These are phyloP conservation scores for Lathronympha strigana DNA, from an alignment of 2,888 invertebrate genomes.

Conservation along the genomic window DNA sequence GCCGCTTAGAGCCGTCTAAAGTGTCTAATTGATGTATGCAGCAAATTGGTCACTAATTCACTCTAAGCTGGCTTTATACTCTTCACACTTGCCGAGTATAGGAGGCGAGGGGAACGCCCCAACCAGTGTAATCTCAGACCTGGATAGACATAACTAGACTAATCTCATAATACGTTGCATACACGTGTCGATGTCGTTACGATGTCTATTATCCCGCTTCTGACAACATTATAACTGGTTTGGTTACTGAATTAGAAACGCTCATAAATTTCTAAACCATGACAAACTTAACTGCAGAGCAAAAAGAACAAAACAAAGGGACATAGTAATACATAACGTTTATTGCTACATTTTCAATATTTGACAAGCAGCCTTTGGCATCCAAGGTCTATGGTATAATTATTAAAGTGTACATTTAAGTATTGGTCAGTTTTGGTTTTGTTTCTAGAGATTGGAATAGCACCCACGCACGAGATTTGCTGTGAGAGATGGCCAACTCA, in stretches of 20 bases:
- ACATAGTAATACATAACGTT: too few species aligned
- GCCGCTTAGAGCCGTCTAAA: slow-evolving; percentile 27
- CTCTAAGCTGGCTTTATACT: slow-evolving; percentile 21
- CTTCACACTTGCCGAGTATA: background rate
- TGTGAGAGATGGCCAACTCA: slow-evolving; percentile 20
- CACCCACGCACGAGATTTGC: slow-evolving; percentile 25
- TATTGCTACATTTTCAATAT: too few species aligned
- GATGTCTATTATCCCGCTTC: too few species aligned
- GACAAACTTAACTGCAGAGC: too few species aligned
- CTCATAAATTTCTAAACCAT: too few species aligned
- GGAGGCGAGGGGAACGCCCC: background rate
- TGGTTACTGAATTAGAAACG: too few species aligned
- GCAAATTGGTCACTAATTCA: slow-evolving; percentile 29
- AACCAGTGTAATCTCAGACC: background rate
- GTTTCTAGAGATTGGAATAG: background rate
- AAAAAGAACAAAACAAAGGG: too few species aligned
- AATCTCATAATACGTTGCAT: too few species aligned
- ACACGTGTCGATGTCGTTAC: too few species aligned
- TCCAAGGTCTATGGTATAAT: too few species aligned
- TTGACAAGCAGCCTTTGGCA: too few species aligned
- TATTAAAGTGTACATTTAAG: background rate
- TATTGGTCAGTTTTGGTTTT: background rate
- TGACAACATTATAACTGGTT: too few species aligned
- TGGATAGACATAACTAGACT: background rate
- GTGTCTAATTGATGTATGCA: slow-evolving; percentile 25